A percentile compares a stretch with the other conserved stretches of the same genome.
These are phyloP conservation scores for Balaenoptera acutorostrata DNA, from an alignment of 2,113 vertebrate genomes.

Conservation along the genomic window DNA sequence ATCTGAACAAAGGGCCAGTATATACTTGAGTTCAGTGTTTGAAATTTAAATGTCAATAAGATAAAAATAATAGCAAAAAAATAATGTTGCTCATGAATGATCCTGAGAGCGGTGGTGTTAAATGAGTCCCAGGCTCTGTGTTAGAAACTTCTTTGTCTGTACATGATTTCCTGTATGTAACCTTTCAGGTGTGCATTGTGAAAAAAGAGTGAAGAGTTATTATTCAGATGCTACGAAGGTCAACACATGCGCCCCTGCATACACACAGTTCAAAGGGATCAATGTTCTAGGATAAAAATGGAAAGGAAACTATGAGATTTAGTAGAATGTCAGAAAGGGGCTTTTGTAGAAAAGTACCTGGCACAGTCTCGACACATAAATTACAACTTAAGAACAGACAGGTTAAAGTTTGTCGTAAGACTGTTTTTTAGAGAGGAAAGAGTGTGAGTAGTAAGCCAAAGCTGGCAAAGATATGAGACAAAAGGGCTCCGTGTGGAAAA, in stretches of 20 bases:
- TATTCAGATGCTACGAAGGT: background rate
- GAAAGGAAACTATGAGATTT: background rate
- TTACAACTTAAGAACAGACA: constrained; percentile 1
- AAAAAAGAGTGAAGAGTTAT: background rate
- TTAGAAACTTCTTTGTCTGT: background rate
- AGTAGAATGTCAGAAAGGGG: background rate
- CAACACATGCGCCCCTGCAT: background rate
- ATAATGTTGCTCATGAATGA: background rate
- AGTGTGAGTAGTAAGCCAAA: background rate
- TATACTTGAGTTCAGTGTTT: background rate
- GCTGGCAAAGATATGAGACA: background rate
- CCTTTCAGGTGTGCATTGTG: background rate
- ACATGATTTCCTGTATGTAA: background rate
- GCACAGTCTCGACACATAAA: background rate
- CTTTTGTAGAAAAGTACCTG: background rate
- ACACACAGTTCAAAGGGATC: background rate
- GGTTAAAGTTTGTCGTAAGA: background rate
- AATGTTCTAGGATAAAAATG: background rate
- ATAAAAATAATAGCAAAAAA: background rate
- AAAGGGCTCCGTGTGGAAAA: background rate
- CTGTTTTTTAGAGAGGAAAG: background rate
- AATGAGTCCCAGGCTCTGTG: background rate
- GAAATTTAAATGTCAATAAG: background rate
- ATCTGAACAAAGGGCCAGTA: background rate
- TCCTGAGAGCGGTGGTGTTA: background rate